Percentiles rank a stretch among this genome's conserved stretches.
phyloP scores from a whole-genome alignment of 2,113 vertebrate species.

The Nothoprocta pentlandii region DNA sequence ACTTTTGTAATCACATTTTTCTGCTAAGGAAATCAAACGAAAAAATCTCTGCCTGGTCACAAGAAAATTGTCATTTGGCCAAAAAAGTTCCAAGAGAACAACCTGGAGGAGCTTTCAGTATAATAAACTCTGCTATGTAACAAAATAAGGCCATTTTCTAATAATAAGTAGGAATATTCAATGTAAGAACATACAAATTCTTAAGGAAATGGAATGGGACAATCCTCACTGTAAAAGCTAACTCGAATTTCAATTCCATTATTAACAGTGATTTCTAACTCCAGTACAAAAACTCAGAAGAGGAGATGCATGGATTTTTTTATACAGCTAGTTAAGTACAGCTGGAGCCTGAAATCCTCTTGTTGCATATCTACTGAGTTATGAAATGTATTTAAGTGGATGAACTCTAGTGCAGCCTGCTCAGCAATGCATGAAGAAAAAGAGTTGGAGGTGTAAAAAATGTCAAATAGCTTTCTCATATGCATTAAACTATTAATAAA shows the following conservation, averaged over 20 bases:
- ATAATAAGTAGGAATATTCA: background rate
- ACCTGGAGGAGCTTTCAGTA: background rate
- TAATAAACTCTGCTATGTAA: too few species aligned
- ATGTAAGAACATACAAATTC: background rate
- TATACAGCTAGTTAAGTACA: conserved; percentile 4
- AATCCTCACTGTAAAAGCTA: background rate
- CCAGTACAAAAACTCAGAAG: conserved; percentile 4
- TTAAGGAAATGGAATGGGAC: background rate
- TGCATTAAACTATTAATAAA: conserved; percentile 84
- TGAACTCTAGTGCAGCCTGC: conserved; percentile 78
- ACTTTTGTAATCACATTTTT: background rate
- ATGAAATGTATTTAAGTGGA: conserved; percentile 78
- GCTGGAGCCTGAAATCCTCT: conserved; percentile 58
- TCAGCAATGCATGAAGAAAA: conserved; percentile 84
- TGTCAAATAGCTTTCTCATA: conserved; percentile 80
- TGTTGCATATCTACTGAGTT: conserved; percentile 73
- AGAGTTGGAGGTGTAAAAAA: conserved; percentile 80
- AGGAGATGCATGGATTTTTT: background rate
- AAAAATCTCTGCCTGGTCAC: background rate
- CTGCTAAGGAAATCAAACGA: background rate
- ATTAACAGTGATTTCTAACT: conserved; percentile 61
- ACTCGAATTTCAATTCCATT: conserved; percentile 54
- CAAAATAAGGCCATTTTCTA: background rate
- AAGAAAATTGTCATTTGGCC: background rate
- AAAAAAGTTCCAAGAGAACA: background rate